Evolutionary conservation across 2,888 invertebrate genomes (phyloP).

Genomic region (Xylophagus ater): DNA sequence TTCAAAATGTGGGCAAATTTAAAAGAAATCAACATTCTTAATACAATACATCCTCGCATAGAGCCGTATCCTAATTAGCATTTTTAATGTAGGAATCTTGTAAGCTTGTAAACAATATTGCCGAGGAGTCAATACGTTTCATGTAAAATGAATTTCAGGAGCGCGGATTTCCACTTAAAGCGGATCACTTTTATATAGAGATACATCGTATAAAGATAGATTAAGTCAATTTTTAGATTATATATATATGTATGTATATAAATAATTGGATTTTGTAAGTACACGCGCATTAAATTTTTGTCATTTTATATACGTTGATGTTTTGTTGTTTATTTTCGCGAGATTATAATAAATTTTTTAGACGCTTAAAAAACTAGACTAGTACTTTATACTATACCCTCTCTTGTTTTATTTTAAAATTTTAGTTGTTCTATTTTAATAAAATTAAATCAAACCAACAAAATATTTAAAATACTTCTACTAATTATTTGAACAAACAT

Average conservation of each 20-base stretch:
- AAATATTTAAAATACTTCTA: too few species aligned
- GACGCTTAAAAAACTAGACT: too few species aligned
- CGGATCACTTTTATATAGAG: constrained; percentile 5
- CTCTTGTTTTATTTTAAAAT: too few species aligned
- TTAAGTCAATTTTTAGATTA: background rate
- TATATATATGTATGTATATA: background rate
- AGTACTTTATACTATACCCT: too few species aligned
- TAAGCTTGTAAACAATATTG: constrained; percentile 27
- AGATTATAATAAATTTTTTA: too few species aligned
- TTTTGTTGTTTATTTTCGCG: too few species aligned
- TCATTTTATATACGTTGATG: too few species aligned
- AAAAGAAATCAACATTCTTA: constrained; percentile 11
- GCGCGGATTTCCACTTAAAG: too few species aligned
- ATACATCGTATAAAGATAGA: background rate
- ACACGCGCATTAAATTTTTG: constrained; percentile 2
- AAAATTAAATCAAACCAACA: too few species aligned
- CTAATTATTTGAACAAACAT: constrained; percentile 6
- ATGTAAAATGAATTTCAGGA: too few species aligned
- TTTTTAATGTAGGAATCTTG: constrained; percentile 38
- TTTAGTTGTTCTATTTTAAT: too few species aligned
- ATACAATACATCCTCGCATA: constrained; percentile 12
- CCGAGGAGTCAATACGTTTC: constrained; percentile 8
- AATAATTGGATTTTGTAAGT: constrained; percentile 10
- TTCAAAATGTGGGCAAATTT: constrained; percentile 15
- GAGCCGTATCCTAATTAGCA: constrained; percentile 33